Evolutionary conservation across 2,888 invertebrate species (phyloP).

Genomic region (Tachina grossa): DNA sequence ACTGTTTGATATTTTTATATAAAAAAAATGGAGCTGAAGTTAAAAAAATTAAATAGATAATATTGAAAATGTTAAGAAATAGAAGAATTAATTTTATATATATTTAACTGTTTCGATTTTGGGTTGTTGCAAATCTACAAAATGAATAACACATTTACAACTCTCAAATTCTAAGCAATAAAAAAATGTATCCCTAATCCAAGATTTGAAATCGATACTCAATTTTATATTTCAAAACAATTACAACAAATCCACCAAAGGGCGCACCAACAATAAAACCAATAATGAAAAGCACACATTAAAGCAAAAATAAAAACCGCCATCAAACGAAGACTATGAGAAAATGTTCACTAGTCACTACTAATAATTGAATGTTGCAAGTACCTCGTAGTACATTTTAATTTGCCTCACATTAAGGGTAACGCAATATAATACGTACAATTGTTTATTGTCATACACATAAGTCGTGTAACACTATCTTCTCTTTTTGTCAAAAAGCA

Average conservation of each 20-base stretch:
- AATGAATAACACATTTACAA: too few species aligned
- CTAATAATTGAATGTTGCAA: conserved; percentile 58
- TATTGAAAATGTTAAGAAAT: too few species aligned
- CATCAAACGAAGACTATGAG: conserved; percentile 50
- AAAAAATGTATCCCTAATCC: conserved; percentile 5
- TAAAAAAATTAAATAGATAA: too few species aligned
- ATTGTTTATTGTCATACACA: conserved; percentile 23
- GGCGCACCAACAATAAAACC: conserved; percentile 22
- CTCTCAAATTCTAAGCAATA: neutral
- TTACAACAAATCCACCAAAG: conserved; percentile 26
- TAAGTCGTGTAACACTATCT: conserved; percentile 5
- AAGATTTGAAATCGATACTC: neutral
- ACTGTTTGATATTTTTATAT: too few species aligned
- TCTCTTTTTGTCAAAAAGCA: neutral
- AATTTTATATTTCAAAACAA: conserved; percentile 16
- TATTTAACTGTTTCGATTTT: too few species aligned
- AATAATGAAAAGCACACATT: conserved; percentile 6
- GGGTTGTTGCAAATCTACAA: too few species aligned
- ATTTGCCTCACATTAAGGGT: conserved; percentile 44
- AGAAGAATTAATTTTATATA: too few species aligned
- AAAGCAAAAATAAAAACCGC: neutral
- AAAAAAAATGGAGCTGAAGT: too few species aligned
- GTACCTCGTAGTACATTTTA: neutral
- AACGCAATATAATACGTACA: conserved; percentile 10
- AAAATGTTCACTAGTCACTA: conserved; percentile 58